These are phyloP conservation scores for Catharus bicknelli DNA, from an alignment of 2,113 vertebrate genomes.

Conservation along the genomic window DNA sequence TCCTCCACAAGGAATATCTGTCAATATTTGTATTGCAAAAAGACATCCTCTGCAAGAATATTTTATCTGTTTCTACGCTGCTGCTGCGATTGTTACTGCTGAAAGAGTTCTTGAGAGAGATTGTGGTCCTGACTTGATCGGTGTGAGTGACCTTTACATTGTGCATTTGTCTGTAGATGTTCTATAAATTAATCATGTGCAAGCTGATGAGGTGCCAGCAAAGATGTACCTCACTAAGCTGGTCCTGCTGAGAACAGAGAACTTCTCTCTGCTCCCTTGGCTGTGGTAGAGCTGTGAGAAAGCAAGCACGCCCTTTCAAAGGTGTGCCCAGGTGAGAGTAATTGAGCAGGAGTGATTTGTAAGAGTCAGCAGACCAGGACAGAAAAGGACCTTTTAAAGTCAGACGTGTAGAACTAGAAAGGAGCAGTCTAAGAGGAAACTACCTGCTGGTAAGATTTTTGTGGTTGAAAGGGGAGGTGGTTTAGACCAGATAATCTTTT, in stretches of 20 bases:
- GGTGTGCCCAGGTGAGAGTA: neutral
- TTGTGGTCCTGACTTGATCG: neutral
- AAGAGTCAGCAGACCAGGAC: neutral
- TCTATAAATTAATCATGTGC: neutral
- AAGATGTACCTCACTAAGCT: neutral
- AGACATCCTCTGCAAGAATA: neutral
- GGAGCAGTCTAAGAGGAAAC: neutral
- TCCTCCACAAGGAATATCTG: conserved; percentile 45
- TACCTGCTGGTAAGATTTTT: neutral
- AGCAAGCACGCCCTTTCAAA: neutral
- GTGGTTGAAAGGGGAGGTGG: neutral
- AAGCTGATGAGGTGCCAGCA: neutral
- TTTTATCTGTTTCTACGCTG: neutral
- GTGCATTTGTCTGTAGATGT: neutral
- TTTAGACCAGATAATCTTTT: neutral
- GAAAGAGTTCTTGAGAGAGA: neutral
- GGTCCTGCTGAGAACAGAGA: neutral
- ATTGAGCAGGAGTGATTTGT: neutral
- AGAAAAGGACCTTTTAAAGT: neutral
- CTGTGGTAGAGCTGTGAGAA: neutral
- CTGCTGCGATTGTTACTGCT: neutral
- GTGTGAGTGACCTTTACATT: neutral
- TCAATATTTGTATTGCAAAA: conserved; percentile 61
- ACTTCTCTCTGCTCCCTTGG: neutral
- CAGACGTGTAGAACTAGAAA: neutral